Percentiles rank a stretch among this genome's conserved stretches.
Evolutionary conservation across 2,888 invertebrate species (phyloP).

Genomic region (Synergus japonicus): DNA sequence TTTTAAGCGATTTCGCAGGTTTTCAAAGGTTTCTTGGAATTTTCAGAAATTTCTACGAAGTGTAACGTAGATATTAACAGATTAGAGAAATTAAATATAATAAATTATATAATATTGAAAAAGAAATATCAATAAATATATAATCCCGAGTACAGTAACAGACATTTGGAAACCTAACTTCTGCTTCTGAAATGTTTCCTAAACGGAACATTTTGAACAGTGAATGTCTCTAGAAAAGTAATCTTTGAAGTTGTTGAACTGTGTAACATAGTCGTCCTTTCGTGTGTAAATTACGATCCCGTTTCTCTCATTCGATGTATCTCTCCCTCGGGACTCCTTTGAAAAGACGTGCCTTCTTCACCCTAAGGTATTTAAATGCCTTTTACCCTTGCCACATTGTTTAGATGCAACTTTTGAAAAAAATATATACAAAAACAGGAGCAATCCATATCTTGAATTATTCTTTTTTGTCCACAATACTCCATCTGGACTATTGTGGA

Average conservation of each 20-base stretch:
- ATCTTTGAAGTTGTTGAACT: slow-evolving; percentile 64
- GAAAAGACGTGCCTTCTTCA: slow-evolving; percentile 49
- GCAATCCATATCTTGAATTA: neutral
- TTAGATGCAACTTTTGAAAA: neutral
- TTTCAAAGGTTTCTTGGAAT: too few relatives aligned
- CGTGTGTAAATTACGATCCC: slow-evolving; percentile 69
- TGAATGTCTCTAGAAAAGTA: slow-evolving; percentile 61
- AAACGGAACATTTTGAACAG: too few relatives aligned
- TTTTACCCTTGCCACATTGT: slow-evolving; percentile 41
- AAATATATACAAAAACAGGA: neutral
- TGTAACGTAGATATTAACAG: too few relatives aligned
- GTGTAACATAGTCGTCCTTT: slow-evolving; percentile 64
- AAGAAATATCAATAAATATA: too few relatives aligned
- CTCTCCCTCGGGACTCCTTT: slow-evolving; percentile 65
- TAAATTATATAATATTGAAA: too few relatives aligned
- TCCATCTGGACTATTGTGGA: slow-evolving; percentile 17
- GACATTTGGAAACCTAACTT: too few relatives aligned
- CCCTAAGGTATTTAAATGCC: slow-evolving; percentile 53
- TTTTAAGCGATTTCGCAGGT: too few relatives aligned
- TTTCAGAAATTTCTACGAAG: too few relatives aligned
- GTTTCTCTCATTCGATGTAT: slow-evolving; percentile 62
- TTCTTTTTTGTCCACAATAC: too few relatives aligned
- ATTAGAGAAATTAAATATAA: too few relatives aligned
- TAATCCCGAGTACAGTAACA: too few relatives aligned
- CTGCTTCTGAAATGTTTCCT: too few relatives aligned